These are phyloP conservation scores for Cavia porcellus DNA, from an alignment of 2,113 vertebrate genomes.

Conservation along the genomic window DNA sequence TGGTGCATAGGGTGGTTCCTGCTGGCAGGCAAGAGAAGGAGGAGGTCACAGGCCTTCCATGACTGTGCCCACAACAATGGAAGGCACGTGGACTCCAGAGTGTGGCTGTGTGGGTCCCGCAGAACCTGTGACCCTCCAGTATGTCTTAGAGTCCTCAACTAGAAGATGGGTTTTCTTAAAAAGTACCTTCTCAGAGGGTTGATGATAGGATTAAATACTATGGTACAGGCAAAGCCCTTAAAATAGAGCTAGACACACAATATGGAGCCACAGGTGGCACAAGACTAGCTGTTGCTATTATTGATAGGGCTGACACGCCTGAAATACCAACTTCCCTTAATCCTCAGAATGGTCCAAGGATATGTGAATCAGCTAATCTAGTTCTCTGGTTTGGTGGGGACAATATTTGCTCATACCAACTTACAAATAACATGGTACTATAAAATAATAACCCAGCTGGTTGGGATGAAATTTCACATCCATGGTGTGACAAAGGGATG, in stretches of 20 bases:
- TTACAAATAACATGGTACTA: not conserved
- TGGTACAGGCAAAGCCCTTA: not conserved
- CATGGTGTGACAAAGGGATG: not conserved
- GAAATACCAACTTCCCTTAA: not conserved
- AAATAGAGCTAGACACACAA: not conserved
- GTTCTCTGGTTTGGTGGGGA: not conserved
- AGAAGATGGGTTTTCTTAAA: not conserved
- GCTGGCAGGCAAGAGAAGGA: not conserved
- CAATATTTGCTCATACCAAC: not conserved
- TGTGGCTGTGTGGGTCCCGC: not conserved
- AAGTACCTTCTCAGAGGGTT: not conserved
- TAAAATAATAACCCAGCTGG: not conserved
- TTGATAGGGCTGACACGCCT: not conserved
- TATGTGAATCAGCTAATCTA: not conserved
- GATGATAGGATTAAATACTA: not conserved
- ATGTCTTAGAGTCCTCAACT: slow-evolving; percentile 3
- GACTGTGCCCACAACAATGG: slow-evolving; percentile 25
- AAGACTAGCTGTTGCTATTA: no score
- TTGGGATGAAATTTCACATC: not conserved
- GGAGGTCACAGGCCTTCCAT: slow-evolving; percentile 62
- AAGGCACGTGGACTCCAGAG: not conserved
- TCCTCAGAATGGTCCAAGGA: not conserved
- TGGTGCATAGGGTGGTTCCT: slow-evolving; percentile 19
- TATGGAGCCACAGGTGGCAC: rapidly evolving
- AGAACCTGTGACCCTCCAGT: not conserved